These are phyloP conservation scores for Ptyas mucosa DNA, from an alignment of 2,113 vertebrate species.

Conservation along the genomic window DNA sequence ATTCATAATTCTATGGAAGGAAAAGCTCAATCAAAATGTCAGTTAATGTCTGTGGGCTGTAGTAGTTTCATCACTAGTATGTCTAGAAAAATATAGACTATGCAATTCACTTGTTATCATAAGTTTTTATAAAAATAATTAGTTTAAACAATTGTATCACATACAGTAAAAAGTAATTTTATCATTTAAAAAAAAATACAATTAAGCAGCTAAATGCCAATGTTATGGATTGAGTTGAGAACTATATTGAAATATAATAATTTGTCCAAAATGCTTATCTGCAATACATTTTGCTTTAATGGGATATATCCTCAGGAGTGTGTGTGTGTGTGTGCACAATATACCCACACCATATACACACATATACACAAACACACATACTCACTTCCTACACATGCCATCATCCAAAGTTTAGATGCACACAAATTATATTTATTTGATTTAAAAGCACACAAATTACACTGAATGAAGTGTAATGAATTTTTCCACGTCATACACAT, in stretches of 20 bases:
- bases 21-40: not conserved
- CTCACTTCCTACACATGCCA: not conserved
- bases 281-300: not conserved
- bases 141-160: not conserved
- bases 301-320: not conserved
- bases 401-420: not conserved
- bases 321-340: not conserved
- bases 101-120: not conserved
- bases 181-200: not conserved
- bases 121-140: not conserved
- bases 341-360: not conserved
- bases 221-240: not conserved
- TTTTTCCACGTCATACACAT: not conserved
- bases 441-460: not conserved
- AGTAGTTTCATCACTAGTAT: not conserved
- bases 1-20: not conserved
- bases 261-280: not conserved
- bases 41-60: not conserved
- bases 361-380: not conserved
- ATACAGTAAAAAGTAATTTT: not conserved
- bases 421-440: not conserved
- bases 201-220: not conserved
- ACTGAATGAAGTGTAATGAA: not conserved
- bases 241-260: not conserved
- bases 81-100: not conserved